These are phyloP conservation scores for Sesia bembeciformis DNA, from an alignment of 2,888 invertebrate species.

Conservation along the genomic window DNA sequence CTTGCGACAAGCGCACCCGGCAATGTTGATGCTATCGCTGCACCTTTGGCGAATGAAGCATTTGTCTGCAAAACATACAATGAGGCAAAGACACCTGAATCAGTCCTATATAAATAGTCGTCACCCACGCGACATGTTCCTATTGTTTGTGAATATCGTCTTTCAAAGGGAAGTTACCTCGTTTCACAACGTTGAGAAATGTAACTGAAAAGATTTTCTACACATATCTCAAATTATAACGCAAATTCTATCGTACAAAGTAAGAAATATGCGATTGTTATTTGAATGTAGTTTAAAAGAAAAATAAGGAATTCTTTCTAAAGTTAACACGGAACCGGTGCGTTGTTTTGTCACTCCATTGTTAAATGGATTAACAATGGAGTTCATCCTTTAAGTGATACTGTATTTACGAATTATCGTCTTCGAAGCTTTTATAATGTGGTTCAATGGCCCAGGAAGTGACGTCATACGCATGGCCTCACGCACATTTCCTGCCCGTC, in stretches of 20 bases:
- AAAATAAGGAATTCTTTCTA: too few relatives aligned
- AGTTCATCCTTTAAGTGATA: constrained; percentile 9
- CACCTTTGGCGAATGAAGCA: constrained; percentile 14
- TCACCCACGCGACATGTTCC: constrained; percentile 3
- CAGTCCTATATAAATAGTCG: constrained; percentile 6
- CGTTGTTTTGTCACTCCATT: background rate
- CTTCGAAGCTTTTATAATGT: constrained; percentile 30
- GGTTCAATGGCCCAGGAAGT: constrained; percentile 53
- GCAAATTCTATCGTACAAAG: too few relatives aligned
- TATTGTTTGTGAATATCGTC: background rate
- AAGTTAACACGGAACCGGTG: background rate
- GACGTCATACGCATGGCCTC: constrained; percentile 46
- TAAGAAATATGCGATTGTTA: too few relatives aligned
- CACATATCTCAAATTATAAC: too few relatives aligned
- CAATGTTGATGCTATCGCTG: constrained; percentile 26
- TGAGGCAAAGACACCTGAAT: constrained; percentile 16
- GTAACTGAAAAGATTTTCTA: background rate
- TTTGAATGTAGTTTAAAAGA: too few relatives aligned
- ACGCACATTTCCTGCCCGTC: constrained; percentile 44
- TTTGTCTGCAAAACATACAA: constrained; percentile 18
- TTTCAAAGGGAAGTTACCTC: background rate
- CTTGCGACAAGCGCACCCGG: constrained; percentile 14
- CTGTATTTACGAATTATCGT: constrained; percentile 36
- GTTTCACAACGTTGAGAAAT: background rate
- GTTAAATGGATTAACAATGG: background rate